Evolutionary conservation across 2,113 vertebrate genomes (phyloP).

Genomic region (Scatophagus argus): DNA sequence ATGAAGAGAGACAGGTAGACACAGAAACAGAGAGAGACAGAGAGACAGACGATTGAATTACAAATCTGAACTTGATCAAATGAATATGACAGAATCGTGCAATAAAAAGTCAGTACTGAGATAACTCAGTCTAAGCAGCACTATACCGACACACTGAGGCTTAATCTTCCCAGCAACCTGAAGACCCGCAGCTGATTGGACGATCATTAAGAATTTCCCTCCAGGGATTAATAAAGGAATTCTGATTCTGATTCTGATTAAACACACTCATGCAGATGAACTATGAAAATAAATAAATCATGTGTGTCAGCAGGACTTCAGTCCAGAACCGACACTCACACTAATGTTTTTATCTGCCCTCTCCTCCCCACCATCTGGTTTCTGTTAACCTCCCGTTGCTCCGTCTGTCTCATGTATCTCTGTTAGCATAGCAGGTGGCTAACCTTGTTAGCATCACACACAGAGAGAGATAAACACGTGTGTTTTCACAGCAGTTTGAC

Average conservation of each 20-base stretch:
- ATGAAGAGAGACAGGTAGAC: neutral
- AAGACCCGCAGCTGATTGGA: constrained; percentile 5
- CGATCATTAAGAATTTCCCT: no score
- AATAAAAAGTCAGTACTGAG: no score
- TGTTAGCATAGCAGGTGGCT: constrained; percentile 28
- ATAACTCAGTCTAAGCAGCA: no score
- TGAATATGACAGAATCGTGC: no score
- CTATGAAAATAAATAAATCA: constrained; percentile 3
- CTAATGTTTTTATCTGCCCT: neutral
- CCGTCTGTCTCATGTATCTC: neutral
- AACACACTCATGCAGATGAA: neutral
- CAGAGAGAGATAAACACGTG: neutral
- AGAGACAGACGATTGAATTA: neutral
- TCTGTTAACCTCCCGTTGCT: neutral
- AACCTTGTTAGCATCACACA: constrained; percentile 4
- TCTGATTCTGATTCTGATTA: no score
- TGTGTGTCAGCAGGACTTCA: constrained; percentile 15
- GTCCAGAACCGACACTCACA: neutral
- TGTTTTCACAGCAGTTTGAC: constrained; percentile 28
- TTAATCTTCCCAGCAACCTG: constrained; percentile 1
- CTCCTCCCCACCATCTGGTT: constrained; percentile 14
- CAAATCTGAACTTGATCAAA: neutral
- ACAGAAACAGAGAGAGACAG: neutral
- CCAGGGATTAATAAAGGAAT: no score
- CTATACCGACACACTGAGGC: no score